Percentiles rank a stretch among this genome's conserved stretches.
Conservation (phyloP, 2,888 invertebrate species). For the Himalopsyche tibetana region DNA sequence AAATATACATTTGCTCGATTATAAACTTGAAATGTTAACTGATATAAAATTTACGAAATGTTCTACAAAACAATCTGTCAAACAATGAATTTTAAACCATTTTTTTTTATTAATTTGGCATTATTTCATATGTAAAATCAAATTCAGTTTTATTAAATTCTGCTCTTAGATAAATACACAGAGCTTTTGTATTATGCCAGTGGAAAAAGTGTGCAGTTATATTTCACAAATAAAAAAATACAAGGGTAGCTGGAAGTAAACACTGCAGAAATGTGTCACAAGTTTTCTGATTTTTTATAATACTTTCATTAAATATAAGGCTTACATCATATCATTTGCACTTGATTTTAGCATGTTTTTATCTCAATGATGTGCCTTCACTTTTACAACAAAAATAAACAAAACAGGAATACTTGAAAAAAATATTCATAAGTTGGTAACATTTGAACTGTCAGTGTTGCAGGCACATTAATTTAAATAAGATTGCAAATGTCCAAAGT, state of each 20-base stretch:
- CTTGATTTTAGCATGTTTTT: neutral
- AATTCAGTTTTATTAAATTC: neutral
- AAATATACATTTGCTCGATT: no score
- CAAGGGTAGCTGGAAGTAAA: neutral
- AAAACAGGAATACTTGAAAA: neutral
- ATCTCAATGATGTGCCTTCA: neutral
- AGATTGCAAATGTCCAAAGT: neutral
- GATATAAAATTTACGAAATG: no score
- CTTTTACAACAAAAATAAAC: neutral
- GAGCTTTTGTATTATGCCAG: neutral
- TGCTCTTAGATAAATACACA: neutral
- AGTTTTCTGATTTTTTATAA: neutral
- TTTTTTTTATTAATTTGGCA: neutral
- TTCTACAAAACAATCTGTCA: no score
- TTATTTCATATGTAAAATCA: neutral
- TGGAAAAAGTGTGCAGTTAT: neutral
- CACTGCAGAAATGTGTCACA: neutral
- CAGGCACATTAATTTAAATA: neutral
- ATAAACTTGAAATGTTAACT: no score
- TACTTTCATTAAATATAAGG: neutral
- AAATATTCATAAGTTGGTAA: neutral
- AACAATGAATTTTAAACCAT: neutral
- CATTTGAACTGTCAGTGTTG: neutral
- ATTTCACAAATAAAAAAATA: constrained; percentile 19
- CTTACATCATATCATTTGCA: neutral